Base-by-base conservation (phyloP, 1,140 invertebrate genomes). In the Diplogasteroides magnus region DNA sequence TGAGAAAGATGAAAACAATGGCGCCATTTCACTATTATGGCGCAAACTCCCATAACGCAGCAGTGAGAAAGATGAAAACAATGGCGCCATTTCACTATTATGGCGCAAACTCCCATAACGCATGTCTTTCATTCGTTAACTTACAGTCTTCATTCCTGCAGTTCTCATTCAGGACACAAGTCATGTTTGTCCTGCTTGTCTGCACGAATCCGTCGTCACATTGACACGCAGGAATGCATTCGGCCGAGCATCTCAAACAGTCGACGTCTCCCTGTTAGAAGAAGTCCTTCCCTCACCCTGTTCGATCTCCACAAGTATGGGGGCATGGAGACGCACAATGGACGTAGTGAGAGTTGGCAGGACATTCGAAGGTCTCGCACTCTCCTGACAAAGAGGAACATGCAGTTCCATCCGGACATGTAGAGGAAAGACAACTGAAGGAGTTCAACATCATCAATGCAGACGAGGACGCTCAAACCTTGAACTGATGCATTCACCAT, bases 201-300 rank as follows among this genome's bases (percentile, higher is more conserved):
- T 65, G 64, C 2, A 65, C 48, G 23, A 55, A 65, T 2, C 64
- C 64, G 56, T 37, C 64, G 27, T 55, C 11, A 56, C 64, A 65
- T 55, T 65, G 31, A 26, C 64, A 65, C 15, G 64, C 26, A 31
- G 31, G 31, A 56, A 65, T 32, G 56, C 64, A 65, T 65, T 65
- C 31, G 55, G 37, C 28, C n/a, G 64, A 37, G 23, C 25, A 55
- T 23, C 64, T 55, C 15, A 48, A 48, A 48, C 19, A 48, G 37
- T 6, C 37, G 37, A 48, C 19, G 37, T 11, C 6, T 11, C 37
- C 6, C 37, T 19, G 6, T 48, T 19, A 11, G 37, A 48, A 48
- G 6, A 48, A 48, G 6, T 48, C 19, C 37, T 48, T 19, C 19
- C 6, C 19, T 48, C 37, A n/a, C n/a, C n/a, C n/a, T n/a, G n/a